Base-by-base conservation (phyloP, 1,140 invertebrate genomes). In the Neodiprion virginianus region DNA sequence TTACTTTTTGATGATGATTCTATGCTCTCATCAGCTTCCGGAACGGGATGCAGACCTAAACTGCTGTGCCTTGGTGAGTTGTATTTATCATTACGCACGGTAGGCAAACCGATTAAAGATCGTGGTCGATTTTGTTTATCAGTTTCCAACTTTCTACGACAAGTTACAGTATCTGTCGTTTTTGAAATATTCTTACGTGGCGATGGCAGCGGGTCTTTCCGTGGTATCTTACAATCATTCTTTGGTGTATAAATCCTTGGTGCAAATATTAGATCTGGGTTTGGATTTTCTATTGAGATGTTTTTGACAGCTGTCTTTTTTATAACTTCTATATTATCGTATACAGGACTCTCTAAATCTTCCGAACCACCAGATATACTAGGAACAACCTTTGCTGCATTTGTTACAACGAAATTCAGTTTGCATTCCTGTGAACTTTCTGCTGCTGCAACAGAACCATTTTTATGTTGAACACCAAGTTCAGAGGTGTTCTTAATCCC, bases 231-330 rank as follows among this genome's bases (percentile, higher is more conserved):
- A 40, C 1, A 1, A 40, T 40, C 28, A 23, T 21, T 69, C 40
- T 69, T 69, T 69, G 74, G 75, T n/a, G 71, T 14, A 47, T 73
- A 78, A 53, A 78, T 76, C 69, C 53, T 76, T 68, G 74, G 75
- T 12, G 71, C 72, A 9, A 75, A 74, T 72, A 76, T 76, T 28
- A 78, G 48, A 72, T 72, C n/a, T 28, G 75, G 73, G 75, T 75
- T 76, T 7, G 75, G 72, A 72, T 79, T 79, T 65, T 17, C 65
- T 21, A 76, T 48, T 50, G 17, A 72, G 14, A 53, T 72, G 0
- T 67, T 69, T 10, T 75, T 76, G 11, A 69, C 40, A 12, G 23
- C 21, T 69, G 17, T 21, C 21, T 4, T 69, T 23, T 21, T 23
- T 69, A 23, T 10, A 4, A 47, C 21, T 23, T 69, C 67, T 21